Conservation (phyloP, 2,797 vertebrate genomes). For the Danio jaintianensis region DNA sequence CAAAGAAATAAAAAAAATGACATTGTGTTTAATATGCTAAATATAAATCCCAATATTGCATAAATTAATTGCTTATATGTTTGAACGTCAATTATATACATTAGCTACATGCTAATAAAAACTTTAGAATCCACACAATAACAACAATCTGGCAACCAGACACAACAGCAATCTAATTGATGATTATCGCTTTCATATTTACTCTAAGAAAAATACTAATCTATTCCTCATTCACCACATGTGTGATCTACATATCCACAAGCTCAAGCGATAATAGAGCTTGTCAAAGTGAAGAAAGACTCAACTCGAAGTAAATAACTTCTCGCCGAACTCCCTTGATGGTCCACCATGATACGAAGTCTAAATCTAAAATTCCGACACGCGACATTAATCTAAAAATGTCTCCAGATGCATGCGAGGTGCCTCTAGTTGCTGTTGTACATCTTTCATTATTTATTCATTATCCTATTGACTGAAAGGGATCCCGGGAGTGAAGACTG, state of each 20-base stretch:
- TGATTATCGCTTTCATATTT: background rate
- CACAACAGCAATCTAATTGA: too few relatives aligned
- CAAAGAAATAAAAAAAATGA: too few relatives aligned
- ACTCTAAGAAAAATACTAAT: background rate
- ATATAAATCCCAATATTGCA: too few relatives aligned
- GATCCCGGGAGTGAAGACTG: constrained; percentile 57
- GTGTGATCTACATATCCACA: constrained; percentile 23
- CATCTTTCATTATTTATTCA: constrained; percentile 84
- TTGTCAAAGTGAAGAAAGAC: constrained; percentile 51
- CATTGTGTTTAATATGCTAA: too few relatives aligned
- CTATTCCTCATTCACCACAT: background rate
- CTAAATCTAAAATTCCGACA: constrained; percentile 12
- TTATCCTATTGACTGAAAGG: constrained; percentile 75
- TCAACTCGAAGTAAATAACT: constrained; percentile 51
- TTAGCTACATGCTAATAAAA: background rate
- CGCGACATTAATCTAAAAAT: constrained; percentile 38
- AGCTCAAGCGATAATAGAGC: constrained; percentile 42
- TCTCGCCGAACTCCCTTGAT: constrained; percentile 29
- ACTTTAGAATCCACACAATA: background rate
- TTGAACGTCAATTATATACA: background rate
- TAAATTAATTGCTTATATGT: too few relatives aligned
- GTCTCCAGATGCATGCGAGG: constrained; percentile 58
- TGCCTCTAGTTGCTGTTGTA: constrained; percentile 72
- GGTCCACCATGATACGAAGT: constrained; percentile 28
- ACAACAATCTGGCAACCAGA: background rate